These are phyloP conservation scores for Neotragus pygmaeus DNA, from an alignment of 2,113 vertebrate species.

Conservation along the genomic window DNA sequence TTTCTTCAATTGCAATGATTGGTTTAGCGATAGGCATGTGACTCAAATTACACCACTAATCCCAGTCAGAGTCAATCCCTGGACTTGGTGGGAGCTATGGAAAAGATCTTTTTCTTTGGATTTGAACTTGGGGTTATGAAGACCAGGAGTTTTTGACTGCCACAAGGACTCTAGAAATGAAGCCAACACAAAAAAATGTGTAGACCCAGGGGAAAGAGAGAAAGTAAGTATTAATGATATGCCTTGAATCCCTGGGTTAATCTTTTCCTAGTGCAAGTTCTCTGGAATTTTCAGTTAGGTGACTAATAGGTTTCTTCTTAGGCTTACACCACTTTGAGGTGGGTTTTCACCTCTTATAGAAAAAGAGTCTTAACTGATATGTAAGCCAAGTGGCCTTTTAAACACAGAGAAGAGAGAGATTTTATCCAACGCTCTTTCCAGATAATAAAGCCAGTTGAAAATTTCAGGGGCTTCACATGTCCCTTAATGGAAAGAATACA, in stretches of 20 bases:
- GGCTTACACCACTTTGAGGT: background rate
- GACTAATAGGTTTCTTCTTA: conserved; percentile 1
- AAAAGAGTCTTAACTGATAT: background rate
- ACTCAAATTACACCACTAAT: background rate
- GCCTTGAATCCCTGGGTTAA: background rate
- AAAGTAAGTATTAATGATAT: background rate
- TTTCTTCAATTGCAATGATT: background rate
- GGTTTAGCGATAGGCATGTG: background rate
- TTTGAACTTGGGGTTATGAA: background rate
- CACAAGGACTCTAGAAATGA: background rate
- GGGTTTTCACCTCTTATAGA: background rate
- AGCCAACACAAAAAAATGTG: background rate
- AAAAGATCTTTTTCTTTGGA: background rate
- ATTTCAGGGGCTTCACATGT: background rate
- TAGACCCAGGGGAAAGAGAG: background rate
- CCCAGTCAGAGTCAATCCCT: background rate
- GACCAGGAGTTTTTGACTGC: background rate
- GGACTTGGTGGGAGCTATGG: background rate
- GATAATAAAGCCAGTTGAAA: background rate
- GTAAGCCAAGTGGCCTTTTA: background rate
- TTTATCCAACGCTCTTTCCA: background rate
- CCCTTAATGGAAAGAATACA: background rate
- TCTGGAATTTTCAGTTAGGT: conserved; percentile 6
- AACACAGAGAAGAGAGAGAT: background rate
- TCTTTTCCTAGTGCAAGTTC: background rate